These are phyloP conservation scores for Campylorhamphus procurvoides DNA, from an alignment of 2,113 vertebrate genomes.

Conservation along the genomic window DNA sequence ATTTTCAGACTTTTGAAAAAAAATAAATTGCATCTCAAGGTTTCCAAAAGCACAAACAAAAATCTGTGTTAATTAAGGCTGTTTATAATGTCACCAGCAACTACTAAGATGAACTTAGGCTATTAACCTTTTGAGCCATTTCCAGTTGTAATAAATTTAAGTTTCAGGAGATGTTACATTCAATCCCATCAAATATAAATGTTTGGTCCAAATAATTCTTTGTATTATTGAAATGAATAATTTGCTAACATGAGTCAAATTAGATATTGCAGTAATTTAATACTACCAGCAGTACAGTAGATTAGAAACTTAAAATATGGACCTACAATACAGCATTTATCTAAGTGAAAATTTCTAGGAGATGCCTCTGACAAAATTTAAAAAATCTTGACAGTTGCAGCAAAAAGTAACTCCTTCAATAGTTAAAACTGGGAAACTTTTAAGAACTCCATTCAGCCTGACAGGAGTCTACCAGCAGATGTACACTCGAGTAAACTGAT, in stretches of 20 bases:
- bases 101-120: not conserved
- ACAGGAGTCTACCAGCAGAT: rapidly evolving
- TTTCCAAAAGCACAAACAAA: not conserved
- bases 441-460: not conserved
- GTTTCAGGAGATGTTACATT: not conserved
- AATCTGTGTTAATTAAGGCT: not conserved
- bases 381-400: not conserved
- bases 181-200: not conserved
- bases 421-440: not conserved
- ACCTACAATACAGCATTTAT: not conserved
- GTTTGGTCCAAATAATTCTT: not conserved
- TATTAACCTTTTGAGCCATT: not conserved
- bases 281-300: not conserved
- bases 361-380: not conserved
- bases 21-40: not conserved
- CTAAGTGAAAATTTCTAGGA: not conserved
- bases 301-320: not conserved
- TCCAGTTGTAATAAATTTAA: not conserved
- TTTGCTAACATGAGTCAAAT: not conserved
- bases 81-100: not conserved
- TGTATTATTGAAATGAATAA: not conserved
- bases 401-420: not conserved
- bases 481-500: rapidly evolving
- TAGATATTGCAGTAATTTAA: not conserved
- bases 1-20: no score